Base-by-base conservation (phyloP, 2,797 vertebrate genomes). In the Fundulus diaphanus region DNA sequence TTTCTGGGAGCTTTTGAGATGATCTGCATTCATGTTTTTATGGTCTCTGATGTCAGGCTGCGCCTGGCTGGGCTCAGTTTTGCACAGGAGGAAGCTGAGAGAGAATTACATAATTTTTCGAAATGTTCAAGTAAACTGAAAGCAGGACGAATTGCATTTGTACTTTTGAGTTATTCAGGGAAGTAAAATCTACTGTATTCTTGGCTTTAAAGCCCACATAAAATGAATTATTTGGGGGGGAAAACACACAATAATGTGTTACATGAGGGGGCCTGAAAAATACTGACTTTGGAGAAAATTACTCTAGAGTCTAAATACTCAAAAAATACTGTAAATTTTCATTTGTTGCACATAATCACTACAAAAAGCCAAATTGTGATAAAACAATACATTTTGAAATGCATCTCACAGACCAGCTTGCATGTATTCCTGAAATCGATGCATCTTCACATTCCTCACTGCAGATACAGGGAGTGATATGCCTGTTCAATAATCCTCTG, bases 81-180 rank as follows among this genome's bases (percentile, higher is more conserved):
- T 63, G 76, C 70, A 81, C 49, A 44, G 42, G 52, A 80, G 70
- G 74, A 69, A 59, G 76, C 59, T 84, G 67, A 70, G 73, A 73
- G 59, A 69, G 80, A 90, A 87, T 85, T 77, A 88, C 79, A 88
- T 80, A 69, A 74, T 86, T 89, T 87, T 20, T 76, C 57, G 79
- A 87, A 84, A 75, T 72, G 80, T 82, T 76, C 49, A 79, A 70
- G 70, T 69, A 76, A 79, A 68, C 72, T 46, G 76, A 74, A 83
- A 78, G 76, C 83, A 73, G 79, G 85, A 49, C 24, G 70, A 79
- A 83, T 89, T 85, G 85, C 86, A 82, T 79, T 80, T 67, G 84
- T 78, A 63, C 68, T 80, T 78, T 84, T 83, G 51, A 81, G 24
- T 78, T 72, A 33, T 77, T 73, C 29, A 71, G 68, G 69, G 68